Evolutionary conservation across 2,797 vertebrate species (phyloP), one percentile per base, ranked within the genome.

Genomic region (Rhabdophis nuchalis): DNA sequence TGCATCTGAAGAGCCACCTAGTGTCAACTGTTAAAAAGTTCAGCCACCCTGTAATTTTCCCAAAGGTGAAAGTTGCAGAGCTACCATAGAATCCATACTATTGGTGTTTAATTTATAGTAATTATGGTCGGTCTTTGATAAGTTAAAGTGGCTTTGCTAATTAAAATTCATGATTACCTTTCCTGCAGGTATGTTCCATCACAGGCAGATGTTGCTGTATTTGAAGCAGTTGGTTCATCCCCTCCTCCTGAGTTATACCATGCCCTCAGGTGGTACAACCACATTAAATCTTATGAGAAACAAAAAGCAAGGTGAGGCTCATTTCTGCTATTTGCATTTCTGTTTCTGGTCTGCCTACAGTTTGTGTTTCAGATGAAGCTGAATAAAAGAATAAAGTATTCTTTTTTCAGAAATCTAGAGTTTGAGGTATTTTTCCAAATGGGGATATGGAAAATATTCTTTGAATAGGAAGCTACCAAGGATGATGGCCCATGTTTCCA

Each of bases 221-320:
- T 99, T 10, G 99, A 99, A 12, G 98, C 98, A 0, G 93, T 99
- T 18, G 97, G 97, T 0, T 90, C 96, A 0, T 97, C 98, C 0
- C 99, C 99, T 6, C 95, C 98, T 0, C 95, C 98, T 0, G 98
- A 98, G 41, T 95, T 99, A 86, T 98, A 95, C 92, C 99, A 99
- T n/a, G 99, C 98, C 0, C 97, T 99, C 5, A 98, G 99, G 18
- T 99, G 99, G 99, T 99, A 98, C 97, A 99, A 98, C 94, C 99
- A 99, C 92, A 99, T 99, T 92, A 98, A 98, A 95, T 99, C 99
- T 0, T 99, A 98, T 1, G 98, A 99, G 91, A 98, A 97, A 92
- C 98, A 99, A 92, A 99, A 98, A 92, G 96, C 94, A 95, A 99
- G 99, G 99, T 99, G 98, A 86, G 96, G 12, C 20, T 41, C 3